phyloP scores from a whole-genome alignment of 1,140 invertebrate species.

The Drosophila eugracilis region DNA sequence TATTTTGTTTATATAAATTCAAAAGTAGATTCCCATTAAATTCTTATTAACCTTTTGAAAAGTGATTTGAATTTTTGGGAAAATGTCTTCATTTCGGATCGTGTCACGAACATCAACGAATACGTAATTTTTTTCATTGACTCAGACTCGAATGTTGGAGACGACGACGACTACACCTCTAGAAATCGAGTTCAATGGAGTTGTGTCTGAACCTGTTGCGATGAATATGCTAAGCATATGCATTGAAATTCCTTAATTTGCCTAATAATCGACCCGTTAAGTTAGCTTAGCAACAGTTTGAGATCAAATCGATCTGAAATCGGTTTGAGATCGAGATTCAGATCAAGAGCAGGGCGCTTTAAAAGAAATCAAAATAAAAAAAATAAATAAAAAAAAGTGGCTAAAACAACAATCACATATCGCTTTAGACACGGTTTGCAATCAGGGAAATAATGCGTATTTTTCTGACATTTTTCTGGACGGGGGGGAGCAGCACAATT shows the following conservation, averaged over 20 bases:
- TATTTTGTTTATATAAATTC: background rate
- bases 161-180: background rate
- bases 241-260: slow-evolving; percentile 80
- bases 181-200: slow-evolving; percentile 70
- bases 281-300: slow-evolving; percentile 67
- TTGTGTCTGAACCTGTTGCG: slow-evolving; percentile 75
- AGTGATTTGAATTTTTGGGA: background rate
- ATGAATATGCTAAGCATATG: slow-evolving; percentile 76
- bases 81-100: slow-evolving; percentile 2
- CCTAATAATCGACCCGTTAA: slow-evolving; percentile 73
- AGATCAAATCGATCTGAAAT: slow-evolving; percentile 20
- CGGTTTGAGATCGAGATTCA: slow-evolving; percentile 14
- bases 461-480: slow-evolving; percentile 7
- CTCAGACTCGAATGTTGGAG: background rate
- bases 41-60: background rate
- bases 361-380: slow-evolving; percentile 7
- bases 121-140: slow-evolving; percentile 1
- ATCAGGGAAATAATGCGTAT: slow-evolving; percentile 35
- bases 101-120: slow-evolving; percentile 5
- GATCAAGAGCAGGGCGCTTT: slow-evolving; percentile 40
- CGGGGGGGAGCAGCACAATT: slow-evolving; percentile 8
- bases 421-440: slow-evolving; percentile 65
- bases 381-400: background rate
- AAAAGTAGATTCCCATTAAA: background rate
- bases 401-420: slow-evolving; percentile 34